Conservation (phyloP, 2,797 vertebrate genomes). For the Muscicapa striata region DNA sequence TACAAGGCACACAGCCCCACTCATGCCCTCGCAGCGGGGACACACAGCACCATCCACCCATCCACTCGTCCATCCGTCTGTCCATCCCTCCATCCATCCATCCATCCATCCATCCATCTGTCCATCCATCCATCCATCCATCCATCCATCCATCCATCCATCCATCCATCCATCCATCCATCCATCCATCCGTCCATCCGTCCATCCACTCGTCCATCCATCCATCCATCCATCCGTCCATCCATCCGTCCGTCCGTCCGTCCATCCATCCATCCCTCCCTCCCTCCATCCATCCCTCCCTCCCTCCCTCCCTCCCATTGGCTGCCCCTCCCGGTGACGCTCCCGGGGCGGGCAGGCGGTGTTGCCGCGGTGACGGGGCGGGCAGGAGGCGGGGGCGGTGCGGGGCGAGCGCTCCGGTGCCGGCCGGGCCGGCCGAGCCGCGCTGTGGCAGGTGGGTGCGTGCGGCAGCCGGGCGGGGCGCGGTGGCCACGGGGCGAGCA, state of each 20-base stretch:
- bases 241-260: no score
- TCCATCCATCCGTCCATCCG: no score
- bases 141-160: background rate
- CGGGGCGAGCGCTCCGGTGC: background rate
- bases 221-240: no score
- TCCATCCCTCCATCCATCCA: background rate
- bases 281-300: no score
- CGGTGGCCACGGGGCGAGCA: background rate
- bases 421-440: background rate
- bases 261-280: no score
- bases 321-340: background rate
- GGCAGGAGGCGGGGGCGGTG: background rate
- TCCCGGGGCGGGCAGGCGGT: background rate
- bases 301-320: background rate
- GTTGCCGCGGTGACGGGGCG: slow-evolving; percentile 69
- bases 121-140: background rate
- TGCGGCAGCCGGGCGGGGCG: background rate
- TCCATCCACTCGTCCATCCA: no score
- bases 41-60: rapidly evolving
- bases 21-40: rapidly evolving
- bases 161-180: no score
- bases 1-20: rapidly evolving
- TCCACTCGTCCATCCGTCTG: background rate
- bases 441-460: background rate
- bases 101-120: background rate